Percentiles rank a stretch among this genome's conserved stretches.
phyloP scores from a whole-genome alignment of 2,797 vertebrate genomes.

The Cryptoprocta ferox region DNA sequence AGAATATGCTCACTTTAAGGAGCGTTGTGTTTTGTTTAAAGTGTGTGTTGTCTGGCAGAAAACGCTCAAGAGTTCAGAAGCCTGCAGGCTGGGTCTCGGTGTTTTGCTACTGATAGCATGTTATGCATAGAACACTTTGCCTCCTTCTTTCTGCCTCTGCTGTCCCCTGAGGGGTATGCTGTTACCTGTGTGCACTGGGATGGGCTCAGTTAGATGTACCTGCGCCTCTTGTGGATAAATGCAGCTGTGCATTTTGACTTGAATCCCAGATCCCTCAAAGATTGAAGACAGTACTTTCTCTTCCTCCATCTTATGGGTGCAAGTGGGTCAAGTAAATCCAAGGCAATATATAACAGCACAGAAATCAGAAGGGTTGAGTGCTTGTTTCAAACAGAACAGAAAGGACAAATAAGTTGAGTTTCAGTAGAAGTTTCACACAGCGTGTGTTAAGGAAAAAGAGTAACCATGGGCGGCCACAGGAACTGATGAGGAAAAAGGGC shows the following conservation, averaged over 20 bases:
- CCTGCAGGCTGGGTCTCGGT: background rate
- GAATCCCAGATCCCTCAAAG: background rate
- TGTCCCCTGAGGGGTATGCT: accelerated
- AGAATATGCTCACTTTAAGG: constrained; percentile 37
- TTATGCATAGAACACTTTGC: background rate
- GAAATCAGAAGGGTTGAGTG: background rate
- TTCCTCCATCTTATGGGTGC: background rate
- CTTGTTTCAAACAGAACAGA: background rate
- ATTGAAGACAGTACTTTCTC: background rate
- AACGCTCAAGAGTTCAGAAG: background rate
- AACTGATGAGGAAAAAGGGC: background rate
- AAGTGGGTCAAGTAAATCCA: background rate
- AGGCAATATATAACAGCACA: background rate
- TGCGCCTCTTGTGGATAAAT: background rate
- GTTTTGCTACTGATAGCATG: background rate
- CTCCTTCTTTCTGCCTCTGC: background rate
- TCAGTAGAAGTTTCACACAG: background rate
- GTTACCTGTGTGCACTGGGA: background rate
- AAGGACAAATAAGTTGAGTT: background rate
- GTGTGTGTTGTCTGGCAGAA: background rate
- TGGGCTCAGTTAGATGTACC: background rate
- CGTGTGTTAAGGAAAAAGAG: background rate
- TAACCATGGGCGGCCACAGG: background rate
- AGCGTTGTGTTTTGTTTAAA: constrained; percentile 54
- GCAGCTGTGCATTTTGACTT: background rate